Conservation (phyloP, 2,797 vertebrate species). For the Mormyrops attenuatus region DNA sequence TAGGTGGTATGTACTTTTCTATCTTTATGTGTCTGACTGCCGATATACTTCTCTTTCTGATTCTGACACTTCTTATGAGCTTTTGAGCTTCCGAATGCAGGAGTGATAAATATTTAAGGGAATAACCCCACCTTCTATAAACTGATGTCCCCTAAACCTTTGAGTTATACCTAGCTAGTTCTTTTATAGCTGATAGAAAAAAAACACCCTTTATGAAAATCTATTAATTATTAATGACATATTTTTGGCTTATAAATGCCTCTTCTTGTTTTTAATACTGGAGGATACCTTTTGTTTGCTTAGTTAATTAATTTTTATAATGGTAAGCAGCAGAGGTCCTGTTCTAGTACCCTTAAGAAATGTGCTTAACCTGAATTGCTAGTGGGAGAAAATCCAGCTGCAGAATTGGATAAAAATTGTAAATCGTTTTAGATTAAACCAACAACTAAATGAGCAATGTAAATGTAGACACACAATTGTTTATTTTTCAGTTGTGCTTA, state of each 20-base stretch:
- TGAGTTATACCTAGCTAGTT: background rate
- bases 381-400: background rate
- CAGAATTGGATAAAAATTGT: background rate
- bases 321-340: background rate
- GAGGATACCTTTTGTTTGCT: background rate
- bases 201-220: background rate
- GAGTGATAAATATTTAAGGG: conserved; percentile 54
- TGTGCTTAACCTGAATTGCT: conserved; percentile 2
- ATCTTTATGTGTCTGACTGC: background rate
- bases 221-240: background rate
- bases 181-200: background rate
- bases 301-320: conserved; percentile 9
- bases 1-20: background rate
- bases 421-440: background rate
- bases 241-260: background rate
- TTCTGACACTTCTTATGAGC: background rate
- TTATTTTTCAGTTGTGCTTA: background rate
- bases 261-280: background rate
- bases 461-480: conserved; percentile 2
- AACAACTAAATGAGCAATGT: background rate
- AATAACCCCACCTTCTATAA: conserved; percentile 13
- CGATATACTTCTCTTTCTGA: background rate
- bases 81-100: conserved; percentile 52
- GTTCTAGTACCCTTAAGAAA: background rate
- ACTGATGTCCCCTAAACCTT: background rate